Evolutionary conservation across 2,888 invertebrate species (phyloP).

Genomic region (Hirtodrosophila alboralis): DNA sequence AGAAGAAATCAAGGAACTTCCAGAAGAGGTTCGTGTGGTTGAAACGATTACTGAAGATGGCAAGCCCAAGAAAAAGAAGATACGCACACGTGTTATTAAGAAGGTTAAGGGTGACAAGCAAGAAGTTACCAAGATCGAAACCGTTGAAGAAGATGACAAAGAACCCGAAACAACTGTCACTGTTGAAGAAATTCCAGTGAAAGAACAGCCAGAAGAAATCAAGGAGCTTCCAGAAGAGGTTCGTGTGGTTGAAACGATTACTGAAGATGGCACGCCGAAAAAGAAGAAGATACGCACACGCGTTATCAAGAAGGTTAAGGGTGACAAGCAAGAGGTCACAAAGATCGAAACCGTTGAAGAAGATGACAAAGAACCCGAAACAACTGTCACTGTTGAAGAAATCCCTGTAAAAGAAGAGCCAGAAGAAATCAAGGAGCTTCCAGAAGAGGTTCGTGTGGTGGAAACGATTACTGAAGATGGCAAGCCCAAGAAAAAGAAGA

Average conservation of each 20-base stretch:
- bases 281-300: conserved; percentile 2
- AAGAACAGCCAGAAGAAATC: not conserved
- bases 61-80: not conserved
- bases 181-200: not conserved
- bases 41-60: not conserved
- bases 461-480: not conserved
- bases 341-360: conserved; percentile 2
- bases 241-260: not conserved
- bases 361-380: conserved; percentile 1
- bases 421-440: conserved; percentile 3
- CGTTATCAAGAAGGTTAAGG: conserved; percentile 2
- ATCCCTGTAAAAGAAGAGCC: not conserved
- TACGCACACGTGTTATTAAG: not conserved
- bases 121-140: conserved; percentile 1
- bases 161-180: not conserved
- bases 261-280: not conserved
- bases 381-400: not conserved
- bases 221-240: conserved; percentile 1
- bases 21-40: not conserved
- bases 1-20: not conserved
- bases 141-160: not conserved
- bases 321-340: conserved; percentile 2
- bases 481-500: conserved; percentile 1
- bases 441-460: conserved; percentile 4
- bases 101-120: conserved; percentile 1